These are phyloP conservation scores for Oncorhynchus gorbuscha DNA, from an alignment of 2,113 vertebrate species.

Conservation along the genomic window DNA sequence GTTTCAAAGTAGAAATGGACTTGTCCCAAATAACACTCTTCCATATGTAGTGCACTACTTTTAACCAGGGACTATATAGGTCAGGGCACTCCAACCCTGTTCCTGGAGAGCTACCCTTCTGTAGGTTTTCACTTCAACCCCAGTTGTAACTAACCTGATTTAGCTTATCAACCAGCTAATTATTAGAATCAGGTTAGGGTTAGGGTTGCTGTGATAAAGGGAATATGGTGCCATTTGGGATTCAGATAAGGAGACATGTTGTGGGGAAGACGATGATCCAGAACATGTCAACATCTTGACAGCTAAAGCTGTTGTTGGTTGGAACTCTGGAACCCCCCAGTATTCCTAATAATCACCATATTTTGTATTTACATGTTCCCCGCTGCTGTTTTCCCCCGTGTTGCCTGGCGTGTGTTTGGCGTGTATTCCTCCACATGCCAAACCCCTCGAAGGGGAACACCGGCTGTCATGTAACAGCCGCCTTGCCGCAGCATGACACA, in stretches of 20 bases:
- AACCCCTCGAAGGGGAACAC: conserved; percentile 42
- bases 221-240: too few relatives aligned
- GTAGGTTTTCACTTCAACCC: too few relatives aligned
- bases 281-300: conserved; percentile 52
- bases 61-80: too few relatives aligned
- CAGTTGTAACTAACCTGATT: too few relatives aligned
- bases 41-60: too few relatives aligned
- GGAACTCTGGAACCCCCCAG: conserved; percentile 28
- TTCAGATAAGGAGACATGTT: neutral
- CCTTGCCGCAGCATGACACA: conserved; percentile 22
- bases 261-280: conserved; percentile 37
- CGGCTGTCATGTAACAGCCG: conserved; percentile 62
- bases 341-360: conserved; percentile 46
- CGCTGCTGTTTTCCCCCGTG: conserved; percentile 38
- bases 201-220: too few relatives aligned
- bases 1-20: too few relatives aligned
- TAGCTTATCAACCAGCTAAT: too few relatives aligned
- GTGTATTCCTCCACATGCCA: conserved; percentile 37
- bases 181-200: too few relatives aligned
- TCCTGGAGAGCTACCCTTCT: too few relatives aligned
- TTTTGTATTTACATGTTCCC: conserved; percentile 44
- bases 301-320: conserved; percentile 36
- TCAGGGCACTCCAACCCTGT: too few relatives aligned
- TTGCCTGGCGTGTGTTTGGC: neutral
- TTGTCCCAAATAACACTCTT: too few relatives aligned